These are phyloP conservation scores for Clusia tigrina DNA, from an alignment of 2,888 invertebrate genomes.

Conservation along the genomic window DNA sequence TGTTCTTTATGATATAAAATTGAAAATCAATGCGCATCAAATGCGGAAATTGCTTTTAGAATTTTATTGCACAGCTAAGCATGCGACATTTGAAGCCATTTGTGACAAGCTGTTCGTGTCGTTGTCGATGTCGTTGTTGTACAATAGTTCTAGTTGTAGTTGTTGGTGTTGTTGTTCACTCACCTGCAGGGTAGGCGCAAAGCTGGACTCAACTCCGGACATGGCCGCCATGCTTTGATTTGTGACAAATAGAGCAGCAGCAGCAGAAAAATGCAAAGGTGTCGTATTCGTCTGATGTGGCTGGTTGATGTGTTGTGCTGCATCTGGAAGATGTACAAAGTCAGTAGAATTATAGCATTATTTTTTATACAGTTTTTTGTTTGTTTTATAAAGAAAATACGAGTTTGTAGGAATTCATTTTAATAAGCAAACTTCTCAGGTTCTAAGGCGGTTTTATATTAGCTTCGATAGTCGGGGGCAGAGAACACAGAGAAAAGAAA, in stretches of 20 bases:
- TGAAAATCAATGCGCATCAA: constrained; percentile 35
- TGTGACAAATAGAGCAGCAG: constrained; percentile 53
- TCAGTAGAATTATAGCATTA: constrained; percentile 5
- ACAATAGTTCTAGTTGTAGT: neutral
- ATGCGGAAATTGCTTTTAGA: constrained; percentile 19
- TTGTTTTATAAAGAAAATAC: constrained; percentile 10
- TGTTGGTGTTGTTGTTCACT: constrained; percentile 37
- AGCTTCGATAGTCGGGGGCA: too few relatives aligned
- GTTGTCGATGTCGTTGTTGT: neutral
- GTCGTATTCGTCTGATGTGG: constrained; percentile 41
- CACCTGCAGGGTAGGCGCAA: constrained; percentile 77
- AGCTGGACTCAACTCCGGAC: constrained; percentile 78
- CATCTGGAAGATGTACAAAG: constrained; percentile 37
- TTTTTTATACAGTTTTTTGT: neutral
- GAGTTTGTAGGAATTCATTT: too few relatives aligned
- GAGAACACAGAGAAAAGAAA: too few relatives aligned
- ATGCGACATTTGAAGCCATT: constrained; percentile 13
- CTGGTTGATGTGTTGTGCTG: constrained; percentile 35
- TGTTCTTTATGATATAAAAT: constrained; percentile 3
- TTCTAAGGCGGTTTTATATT: too few relatives aligned
- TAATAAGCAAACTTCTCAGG: too few relatives aligned
- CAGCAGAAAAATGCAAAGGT: constrained; percentile 44
- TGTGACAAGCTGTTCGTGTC: constrained; percentile 9
- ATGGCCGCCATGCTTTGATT: constrained; percentile 72
- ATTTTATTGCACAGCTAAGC: neutral